These are phyloP conservation scores for Eurois occulta DNA, from an alignment of 2,888 invertebrate species.

Conservation along the genomic window DNA sequence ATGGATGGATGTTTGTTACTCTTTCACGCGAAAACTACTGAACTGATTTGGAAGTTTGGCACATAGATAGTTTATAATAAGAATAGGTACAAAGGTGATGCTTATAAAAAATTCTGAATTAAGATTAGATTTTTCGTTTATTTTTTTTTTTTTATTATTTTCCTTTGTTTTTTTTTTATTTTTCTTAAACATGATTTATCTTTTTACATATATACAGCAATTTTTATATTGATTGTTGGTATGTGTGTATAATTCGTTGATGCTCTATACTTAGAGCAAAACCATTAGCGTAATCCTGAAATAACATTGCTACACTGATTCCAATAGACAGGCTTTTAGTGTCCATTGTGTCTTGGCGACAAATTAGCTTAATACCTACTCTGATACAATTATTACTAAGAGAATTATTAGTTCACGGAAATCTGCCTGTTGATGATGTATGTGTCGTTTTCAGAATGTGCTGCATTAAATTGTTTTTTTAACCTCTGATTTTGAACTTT, in stretches of 20 bases:
- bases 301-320: slow-evolving; percentile 19
- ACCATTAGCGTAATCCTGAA: slow-evolving; percentile 21
- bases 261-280: background rate
- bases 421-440: background rate
- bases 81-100: no score
- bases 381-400: background rate
- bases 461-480: background rate
- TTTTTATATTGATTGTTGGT: no score
- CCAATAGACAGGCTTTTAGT: slow-evolving; percentile 27
- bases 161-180: no score
- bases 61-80: no score
- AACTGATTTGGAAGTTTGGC: no score
- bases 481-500: background rate
- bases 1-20: no score
- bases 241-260: background rate
- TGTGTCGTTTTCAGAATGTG: background rate
- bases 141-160: no score
- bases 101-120: no score
- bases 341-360: slow-evolving; percentile 13
- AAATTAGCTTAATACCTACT: slow-evolving; percentile 18
- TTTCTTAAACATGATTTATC: no score
- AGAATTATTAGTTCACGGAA: background rate
- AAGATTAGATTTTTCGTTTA: no score
- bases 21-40: no score
- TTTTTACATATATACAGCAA: no score